Percentiles rank a stretch among this genome's conserved stretches.
phyloP scores from a whole-genome alignment of 1,140 invertebrate species.

The Heliconius nattereri region DNA sequence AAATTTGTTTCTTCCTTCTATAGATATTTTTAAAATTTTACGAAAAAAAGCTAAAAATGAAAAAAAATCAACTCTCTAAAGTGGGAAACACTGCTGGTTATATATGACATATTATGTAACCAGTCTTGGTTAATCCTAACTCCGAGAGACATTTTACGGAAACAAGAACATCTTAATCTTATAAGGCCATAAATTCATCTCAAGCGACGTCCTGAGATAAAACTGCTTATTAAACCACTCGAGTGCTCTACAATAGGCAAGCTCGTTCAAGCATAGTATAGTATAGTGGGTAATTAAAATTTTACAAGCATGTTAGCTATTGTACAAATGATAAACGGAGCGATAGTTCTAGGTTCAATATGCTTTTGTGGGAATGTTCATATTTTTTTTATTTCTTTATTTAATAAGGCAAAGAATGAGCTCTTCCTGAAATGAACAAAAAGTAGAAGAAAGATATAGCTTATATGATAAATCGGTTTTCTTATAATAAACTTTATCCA shows the following conservation, averaged over 20 bases:
- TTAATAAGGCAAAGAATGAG: too few species aligned
- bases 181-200: slow-evolving; percentile 37
- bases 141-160: slow-evolving; percentile 24
- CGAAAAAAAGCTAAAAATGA: too few species aligned
- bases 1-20: too few species aligned
- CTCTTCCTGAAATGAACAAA: too few species aligned
- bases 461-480: too few species aligned
- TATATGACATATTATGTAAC: not conserved
- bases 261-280: not conserved
- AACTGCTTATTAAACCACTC: slow-evolving; percentile 35
- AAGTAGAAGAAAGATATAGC: too few species aligned
- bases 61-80: not conserved
- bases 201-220: slow-evolving; percentile 29
- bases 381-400: too few species aligned
- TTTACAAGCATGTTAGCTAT: not conserved
- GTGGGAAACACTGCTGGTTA: not conserved
- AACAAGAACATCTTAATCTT: slow-evolving; percentile 35
- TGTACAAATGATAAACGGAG: too few species aligned
- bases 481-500: too few species aligned
- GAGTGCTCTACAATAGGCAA: not conserved
- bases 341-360: too few species aligned
- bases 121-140: slow-evolving; percentile 1
- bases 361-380: too few species aligned
- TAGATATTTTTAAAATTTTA: too few species aligned
- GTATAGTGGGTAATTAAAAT: not conserved